Conservation (phyloP, 1,140 invertebrate species). For the Aphis craccivora region DNA sequence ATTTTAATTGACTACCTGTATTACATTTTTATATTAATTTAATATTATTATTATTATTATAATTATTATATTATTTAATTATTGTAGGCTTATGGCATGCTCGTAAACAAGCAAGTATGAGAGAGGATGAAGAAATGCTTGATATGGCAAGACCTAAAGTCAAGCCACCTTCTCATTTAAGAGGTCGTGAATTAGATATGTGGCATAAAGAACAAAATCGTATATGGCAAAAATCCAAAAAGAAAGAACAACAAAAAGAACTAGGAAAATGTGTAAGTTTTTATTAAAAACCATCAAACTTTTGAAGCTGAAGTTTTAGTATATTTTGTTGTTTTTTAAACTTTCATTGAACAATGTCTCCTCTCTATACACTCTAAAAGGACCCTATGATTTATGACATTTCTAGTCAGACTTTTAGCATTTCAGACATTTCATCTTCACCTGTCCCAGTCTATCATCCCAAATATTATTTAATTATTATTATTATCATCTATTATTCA, state of each 20-base stretch:
- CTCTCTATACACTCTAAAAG: too few species aligned
- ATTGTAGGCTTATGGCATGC: conserved; percentile 44
- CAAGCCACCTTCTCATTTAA: conserved; percentile 48
- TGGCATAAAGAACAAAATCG: conserved; percentile 55
- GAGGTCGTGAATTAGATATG: conserved; percentile 41
- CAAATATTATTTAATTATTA: too few species aligned
- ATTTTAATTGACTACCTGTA: not conserved
- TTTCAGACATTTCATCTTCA: too few species aligned
- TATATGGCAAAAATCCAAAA: conserved; percentile 40
- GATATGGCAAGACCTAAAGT: conserved; percentile 6
- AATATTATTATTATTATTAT: too few species aligned
- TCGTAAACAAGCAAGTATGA: conserved; percentile 34
- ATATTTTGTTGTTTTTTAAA: not conserved
- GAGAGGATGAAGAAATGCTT: conserved; percentile 40
- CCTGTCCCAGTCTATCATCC: too few species aligned
- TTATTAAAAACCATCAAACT: not conserved
- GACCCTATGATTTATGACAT: too few species aligned
- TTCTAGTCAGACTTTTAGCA: too few species aligned
- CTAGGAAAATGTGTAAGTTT: conserved; percentile 41
- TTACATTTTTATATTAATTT: not conserved
- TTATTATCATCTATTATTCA: too few species aligned
- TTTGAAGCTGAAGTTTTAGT: not conserved
- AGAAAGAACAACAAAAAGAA: conserved; percentile 56
- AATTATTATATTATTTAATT: not conserved
- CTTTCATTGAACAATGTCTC: too few species aligned